Conservation (phyloP, 2,797 vertebrate genomes). For the Anableps anableps region DNA sequence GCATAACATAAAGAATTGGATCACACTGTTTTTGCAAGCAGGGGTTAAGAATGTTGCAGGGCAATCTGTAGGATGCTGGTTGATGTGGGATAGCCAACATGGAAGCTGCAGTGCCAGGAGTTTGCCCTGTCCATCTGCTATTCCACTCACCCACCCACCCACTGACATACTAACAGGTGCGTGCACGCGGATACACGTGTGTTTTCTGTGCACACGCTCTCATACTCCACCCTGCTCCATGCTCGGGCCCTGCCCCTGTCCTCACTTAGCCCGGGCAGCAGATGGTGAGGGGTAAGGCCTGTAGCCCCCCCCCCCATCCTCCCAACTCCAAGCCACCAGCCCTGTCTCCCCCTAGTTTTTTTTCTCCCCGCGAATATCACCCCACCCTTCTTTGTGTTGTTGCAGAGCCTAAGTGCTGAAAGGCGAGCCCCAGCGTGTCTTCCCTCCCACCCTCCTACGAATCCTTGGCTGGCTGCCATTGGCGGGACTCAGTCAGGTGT, state of each 20-base stretch:
- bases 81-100: conserved; percentile 80
- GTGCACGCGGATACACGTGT: conserved; percentile 67
- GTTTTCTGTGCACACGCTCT: conserved; percentile 49
- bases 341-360: conserved; percentile 50
- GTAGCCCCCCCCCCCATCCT: conserved; percentile 59
- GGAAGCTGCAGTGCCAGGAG: conserved; percentile 64
- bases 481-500: conserved; percentile 81
- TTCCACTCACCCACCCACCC: conserved; percentile 66
- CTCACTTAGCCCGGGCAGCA: conserved; percentile 84
- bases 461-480: conserved; percentile 79
- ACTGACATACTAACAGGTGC: conserved; percentile 75
- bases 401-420: conserved; percentile 73
- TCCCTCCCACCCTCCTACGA: conserved; percentile 39
- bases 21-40: conserved; percentile 79
- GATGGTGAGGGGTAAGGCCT: conserved; percentile 85
- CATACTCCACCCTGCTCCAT: conserved; percentile 49
- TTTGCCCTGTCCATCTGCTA: conserved; percentile 78
- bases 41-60: conserved; percentile 74
- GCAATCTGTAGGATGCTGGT: conserved; percentile 44
- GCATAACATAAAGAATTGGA: conserved; percentile 80
- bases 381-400: conserved; percentile 78
- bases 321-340: conserved; percentile 70
- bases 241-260: conserved; percentile 73
- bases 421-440: conserved; percentile 71
- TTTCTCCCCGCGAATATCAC: conserved; percentile 43